Percentiles rank a stretch among this genome's conserved stretches.
phyloP scores from a whole-genome alignment of 2,888 invertebrate species.

The Crematogaster levior region DNA sequence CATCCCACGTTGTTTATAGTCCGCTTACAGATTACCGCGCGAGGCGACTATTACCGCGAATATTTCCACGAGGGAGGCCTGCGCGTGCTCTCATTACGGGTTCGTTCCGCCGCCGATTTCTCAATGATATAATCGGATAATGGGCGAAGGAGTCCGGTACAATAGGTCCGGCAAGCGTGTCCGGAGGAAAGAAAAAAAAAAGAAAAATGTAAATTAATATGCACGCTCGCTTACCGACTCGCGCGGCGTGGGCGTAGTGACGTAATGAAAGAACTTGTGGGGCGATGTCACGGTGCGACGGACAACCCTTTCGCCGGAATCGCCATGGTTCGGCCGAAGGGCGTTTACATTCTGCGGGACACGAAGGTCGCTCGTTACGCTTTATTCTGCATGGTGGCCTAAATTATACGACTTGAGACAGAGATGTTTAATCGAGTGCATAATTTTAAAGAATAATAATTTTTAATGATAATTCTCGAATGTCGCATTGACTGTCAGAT shows the following conservation, averaged over 20 bases:
- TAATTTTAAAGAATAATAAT: not conserved
- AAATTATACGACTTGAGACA: not conserved
- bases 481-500: too few species aligned
- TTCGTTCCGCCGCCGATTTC: conserved; percentile 45
- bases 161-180: conserved; percentile 5
- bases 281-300: not conserved
- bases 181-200: not conserved
- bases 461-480: not conserved
- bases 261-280: conserved; percentile 17
- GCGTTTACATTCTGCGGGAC: not conserved
- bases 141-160: not conserved
- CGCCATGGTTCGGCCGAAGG: not conserved
- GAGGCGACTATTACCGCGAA: conserved; percentile 20
- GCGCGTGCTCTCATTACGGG: conserved; percentile 31
- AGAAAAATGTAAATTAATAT: conserved; percentile 44
- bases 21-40: conserved; percentile 3
- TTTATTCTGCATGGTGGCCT: not conserved
- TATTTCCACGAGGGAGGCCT: conserved; percentile 7
- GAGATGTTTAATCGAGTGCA: not conserved
- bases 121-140: conserved; percentile 41
- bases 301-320: conserved; percentile 32
- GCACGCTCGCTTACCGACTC: conserved; percentile 5
- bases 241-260: conserved; percentile 9
- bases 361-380: not conserved
- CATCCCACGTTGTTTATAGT: conserved; percentile 39